Conservation (phyloP, 35 echinoderm and acorn worm genomes). For the Ptychodera flava region DNA sequence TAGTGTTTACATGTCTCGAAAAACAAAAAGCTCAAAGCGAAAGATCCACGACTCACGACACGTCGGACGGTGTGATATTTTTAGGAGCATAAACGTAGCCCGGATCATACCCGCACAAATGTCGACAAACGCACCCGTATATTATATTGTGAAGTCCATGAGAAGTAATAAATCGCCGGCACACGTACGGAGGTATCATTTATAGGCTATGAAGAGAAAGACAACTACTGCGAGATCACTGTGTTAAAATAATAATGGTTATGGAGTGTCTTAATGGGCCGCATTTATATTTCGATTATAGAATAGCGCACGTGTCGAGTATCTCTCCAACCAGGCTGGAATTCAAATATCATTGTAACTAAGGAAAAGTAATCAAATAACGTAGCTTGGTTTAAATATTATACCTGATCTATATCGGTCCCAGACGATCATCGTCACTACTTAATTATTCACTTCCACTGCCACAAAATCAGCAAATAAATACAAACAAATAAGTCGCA, state of each 20-base stretch:
- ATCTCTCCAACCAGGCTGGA: neutral
- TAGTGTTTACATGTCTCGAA: neutral
- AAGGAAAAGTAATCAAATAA: no score
- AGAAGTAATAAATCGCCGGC: neutral
- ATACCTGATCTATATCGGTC: no score
- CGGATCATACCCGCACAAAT: neutral
- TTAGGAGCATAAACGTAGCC: neutral
- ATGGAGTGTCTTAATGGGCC: neutral
- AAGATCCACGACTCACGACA: neutral
- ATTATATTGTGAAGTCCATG: no score
- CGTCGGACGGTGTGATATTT: neutral
- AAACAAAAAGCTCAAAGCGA: neutral
- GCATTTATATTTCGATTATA: neutral
- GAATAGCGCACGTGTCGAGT: neutral
- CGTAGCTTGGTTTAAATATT: no score
- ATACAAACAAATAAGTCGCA: no score
- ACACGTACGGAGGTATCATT: neutral
- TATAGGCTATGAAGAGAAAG: neutral
- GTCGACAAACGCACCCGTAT: neutral
- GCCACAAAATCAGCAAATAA: no score
- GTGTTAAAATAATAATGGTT: neutral
- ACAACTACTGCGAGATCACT: neutral
- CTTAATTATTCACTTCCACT: no score
- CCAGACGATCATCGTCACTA: no score
- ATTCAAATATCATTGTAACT: no score